Percentiles rank a stretch among this genome's conserved stretches.
Conservation (phyloP, 1,140 invertebrate genomes). For the Dolichoris vasculosae region DNA sequence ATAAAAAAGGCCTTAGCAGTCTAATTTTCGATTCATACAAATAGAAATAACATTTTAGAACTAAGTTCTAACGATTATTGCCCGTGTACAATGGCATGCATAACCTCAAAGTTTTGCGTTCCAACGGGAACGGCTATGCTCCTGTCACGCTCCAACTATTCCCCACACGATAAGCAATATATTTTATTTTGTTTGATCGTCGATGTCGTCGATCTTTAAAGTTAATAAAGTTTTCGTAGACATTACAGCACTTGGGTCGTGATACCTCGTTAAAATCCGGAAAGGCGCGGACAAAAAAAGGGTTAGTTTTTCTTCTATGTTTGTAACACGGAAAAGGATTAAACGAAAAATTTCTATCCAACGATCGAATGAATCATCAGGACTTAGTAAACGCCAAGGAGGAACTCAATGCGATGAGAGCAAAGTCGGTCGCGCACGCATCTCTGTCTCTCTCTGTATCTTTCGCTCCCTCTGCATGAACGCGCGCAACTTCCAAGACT, state of each 20-base stretch:
- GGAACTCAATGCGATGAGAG: neutral
- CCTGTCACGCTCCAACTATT: no score
- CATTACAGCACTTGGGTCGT: no score
- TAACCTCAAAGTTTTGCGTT: neutral
- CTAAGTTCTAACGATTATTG: no score
- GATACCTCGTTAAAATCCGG: neutral
- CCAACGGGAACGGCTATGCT: neutral
- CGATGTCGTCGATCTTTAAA: no score
- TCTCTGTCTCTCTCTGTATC: neutral
- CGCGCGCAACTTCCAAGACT: neutral
- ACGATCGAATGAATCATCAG: neutral
- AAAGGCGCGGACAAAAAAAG: no score
- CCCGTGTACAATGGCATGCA: no score
- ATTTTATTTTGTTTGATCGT: no score
- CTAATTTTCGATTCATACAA: no score
- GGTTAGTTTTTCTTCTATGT: neutral
- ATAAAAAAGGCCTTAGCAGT: no score
- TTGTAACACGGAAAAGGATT: neutral
- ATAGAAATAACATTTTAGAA: no score
- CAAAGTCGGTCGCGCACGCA: neutral
- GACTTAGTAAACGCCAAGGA: neutral
- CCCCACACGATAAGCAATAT: no score
- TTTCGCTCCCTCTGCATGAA: neutral
- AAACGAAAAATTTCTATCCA: neutral
- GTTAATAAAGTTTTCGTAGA: no score